Conservation (phyloP, 2,888 invertebrate species). For the Argyresthia goedartella region DNA sequence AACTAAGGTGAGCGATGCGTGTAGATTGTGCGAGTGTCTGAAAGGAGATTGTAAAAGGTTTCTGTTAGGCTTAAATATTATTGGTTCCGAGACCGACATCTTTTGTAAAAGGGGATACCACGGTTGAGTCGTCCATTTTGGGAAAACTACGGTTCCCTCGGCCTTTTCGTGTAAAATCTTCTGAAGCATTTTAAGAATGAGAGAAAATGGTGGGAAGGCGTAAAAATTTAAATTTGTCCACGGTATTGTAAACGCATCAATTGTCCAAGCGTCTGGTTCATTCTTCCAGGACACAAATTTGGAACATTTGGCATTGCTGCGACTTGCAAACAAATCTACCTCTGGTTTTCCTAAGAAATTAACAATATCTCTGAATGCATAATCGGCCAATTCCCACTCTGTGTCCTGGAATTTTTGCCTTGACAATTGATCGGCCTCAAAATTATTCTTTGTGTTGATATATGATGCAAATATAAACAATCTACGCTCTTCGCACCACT, state of each 20-base stretch:
- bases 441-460: too few relatives aligned
- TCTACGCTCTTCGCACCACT: too few relatives aligned
- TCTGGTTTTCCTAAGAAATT: background rate
- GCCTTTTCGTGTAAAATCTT: constrained; percentile 23
- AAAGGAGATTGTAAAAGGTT: constrained; percentile 8
- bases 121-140: constrained; percentile 19
- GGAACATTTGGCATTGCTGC: background rate
- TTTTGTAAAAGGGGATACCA: constrained; percentile 22
- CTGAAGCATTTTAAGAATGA: constrained; percentile 10
- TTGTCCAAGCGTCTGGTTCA: background rate
- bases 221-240: background rate
- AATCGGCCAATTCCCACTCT: too few relatives aligned
- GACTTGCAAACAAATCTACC: background rate
- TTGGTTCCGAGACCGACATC: constrained; percentile 1
- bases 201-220: background rate
- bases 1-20: constrained; percentile 8
- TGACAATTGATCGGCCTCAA: too few relatives aligned
- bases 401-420: too few relatives aligned
- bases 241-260: background rate
- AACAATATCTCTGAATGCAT: too few relatives aligned
- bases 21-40: constrained; percentile 7
- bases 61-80: constrained; percentile 8
- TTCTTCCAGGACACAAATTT: background rate
- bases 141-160: constrained; percentile 22
- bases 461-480: too few relatives aligned